Conservation (phyloP, 2,113 vertebrate species). For the Coturnix japonica region DNA sequence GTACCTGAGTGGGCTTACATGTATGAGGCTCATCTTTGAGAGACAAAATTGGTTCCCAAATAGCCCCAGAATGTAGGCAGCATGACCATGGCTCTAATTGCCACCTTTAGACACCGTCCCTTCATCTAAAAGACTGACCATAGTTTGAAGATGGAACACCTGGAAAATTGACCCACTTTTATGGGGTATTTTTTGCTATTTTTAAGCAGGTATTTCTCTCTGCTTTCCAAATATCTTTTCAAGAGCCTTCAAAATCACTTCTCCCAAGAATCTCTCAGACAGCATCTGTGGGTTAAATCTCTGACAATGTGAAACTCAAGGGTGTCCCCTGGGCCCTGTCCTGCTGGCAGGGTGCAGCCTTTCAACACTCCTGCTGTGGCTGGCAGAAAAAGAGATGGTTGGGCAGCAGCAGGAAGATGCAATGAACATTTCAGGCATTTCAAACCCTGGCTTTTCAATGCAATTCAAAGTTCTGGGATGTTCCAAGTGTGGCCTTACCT, state of each 20-base stretch:
- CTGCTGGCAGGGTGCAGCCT: not conserved
- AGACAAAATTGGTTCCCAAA: not conserved
- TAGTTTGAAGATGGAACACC: not conserved
- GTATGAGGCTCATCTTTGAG: not conserved
- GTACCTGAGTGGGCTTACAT: not conserved
- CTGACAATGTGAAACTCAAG: not conserved
- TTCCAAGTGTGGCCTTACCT: not conserved
- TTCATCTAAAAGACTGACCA: not conserved
- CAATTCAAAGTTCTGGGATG: not conserved
- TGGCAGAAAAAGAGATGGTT: not conserved
- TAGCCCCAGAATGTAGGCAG: not conserved
- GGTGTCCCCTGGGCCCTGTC: not conserved
- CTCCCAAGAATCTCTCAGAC: not conserved
- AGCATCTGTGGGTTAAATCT: not conserved
- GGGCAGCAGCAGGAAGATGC: not conserved
- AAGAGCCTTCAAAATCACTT: not conserved
- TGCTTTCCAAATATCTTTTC: not conserved
- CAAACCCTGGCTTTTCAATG: not conserved
- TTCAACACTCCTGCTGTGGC: not conserved
- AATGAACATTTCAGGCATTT: not conserved
- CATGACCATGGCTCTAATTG: rapidly evolving
- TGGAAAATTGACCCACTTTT: not conserved
- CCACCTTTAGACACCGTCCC: not conserved
- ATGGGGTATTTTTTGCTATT: not conserved
- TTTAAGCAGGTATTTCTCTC: not conserved